Conservation (phyloP, 2,888 invertebrate genomes). For the Rugalucina vietnamica region DNA sequence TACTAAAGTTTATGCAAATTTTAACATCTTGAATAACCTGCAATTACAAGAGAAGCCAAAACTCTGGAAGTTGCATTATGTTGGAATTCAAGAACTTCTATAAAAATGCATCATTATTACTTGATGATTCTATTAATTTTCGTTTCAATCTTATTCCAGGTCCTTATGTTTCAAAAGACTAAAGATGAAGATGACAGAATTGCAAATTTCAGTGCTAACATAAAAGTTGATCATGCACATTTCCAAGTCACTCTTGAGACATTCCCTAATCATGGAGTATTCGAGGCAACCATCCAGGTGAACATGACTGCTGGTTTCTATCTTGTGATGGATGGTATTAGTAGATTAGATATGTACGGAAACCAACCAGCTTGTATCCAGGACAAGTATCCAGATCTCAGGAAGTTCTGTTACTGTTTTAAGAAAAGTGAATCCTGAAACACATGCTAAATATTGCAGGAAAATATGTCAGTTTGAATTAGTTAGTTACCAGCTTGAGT, state of each 20-base stretch:
- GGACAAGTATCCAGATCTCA: slow-evolving; percentile 71
- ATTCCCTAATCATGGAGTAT: slow-evolving; percentile 71
- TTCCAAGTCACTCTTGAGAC: slow-evolving; percentile 75
- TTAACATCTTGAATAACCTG: too few relatives aligned
- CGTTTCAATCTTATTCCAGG: slow-evolving; percentile 62
- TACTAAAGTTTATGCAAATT: too few relatives aligned
- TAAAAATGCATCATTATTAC: too few relatives aligned
- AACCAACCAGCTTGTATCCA: slow-evolving; percentile 75
- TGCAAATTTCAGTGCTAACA: slow-evolving; percentile 69
- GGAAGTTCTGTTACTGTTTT: slow-evolving; percentile 77
- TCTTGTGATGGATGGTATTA: slow-evolving; percentile 67
- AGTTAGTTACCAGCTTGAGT: too few relatives aligned
- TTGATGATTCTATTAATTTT: too few relatives aligned
- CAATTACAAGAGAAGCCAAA: too few relatives aligned
- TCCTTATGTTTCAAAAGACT: slow-evolving; percentile 69
- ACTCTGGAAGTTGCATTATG: too few relatives aligned
- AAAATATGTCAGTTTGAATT: too few relatives aligned
- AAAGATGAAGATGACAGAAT: slow-evolving; percentile 69
- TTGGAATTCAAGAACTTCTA: too few relatives aligned
- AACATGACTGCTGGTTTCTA: slow-evolving; percentile 58
- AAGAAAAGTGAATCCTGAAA: too few relatives aligned
- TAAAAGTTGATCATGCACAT: slow-evolving; percentile 68
- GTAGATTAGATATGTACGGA: slow-evolving; percentile 76
- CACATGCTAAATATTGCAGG: too few relatives aligned
- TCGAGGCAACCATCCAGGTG: slow-evolving; percentile 75